These are phyloP conservation scores for Heliothis peltigera DNA, from an alignment of 2,888 invertebrate genomes.

Conservation along the genomic window DNA sequence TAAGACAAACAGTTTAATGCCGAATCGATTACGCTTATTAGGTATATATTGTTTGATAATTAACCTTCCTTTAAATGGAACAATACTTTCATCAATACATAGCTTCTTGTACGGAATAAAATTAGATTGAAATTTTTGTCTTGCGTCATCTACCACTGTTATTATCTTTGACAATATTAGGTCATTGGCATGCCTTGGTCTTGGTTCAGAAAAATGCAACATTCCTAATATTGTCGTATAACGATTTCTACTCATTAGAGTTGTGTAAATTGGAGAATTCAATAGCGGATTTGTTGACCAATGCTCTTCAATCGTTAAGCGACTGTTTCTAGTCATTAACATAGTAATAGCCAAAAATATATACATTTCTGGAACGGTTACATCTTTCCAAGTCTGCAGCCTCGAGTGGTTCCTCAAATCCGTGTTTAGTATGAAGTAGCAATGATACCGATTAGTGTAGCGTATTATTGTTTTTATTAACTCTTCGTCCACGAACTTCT, in stretches of 20 bases:
- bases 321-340: conserved; percentile 14
- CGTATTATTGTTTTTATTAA: neutral
- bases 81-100: conserved; percentile 26
- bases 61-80: conserved; percentile 24
- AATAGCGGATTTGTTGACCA: conserved; percentile 13
- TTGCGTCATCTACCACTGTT: conserved; percentile 10
- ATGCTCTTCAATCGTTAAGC: conserved; percentile 15
- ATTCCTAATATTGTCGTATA: conserved; percentile 17
- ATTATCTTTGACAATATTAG: conserved; percentile 20
- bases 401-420: conserved; percentile 8
- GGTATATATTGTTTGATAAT: conserved; percentile 23
- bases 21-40: conserved; percentile 30
- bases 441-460: conserved; percentile 13
- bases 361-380: conserved; percentile 13
- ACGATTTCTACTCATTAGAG: conserved; percentile 8
- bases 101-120: conserved; percentile 22
- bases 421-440: conserved; percentile 9
- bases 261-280: conserved; percentile 16
- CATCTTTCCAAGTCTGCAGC: conserved; percentile 11
- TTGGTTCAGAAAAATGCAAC: conserved; percentile 18
- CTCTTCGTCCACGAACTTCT: neutral
- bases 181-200: conserved; percentile 3
- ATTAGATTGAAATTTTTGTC: conserved; percentile 21
- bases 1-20: conserved; percentile 28
- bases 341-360: conserved; percentile 14